Evolutionary conservation across 2,113 vertebrate genomes (phyloP).

Genomic region (Brachyhypopomus gauderio): DNA sequence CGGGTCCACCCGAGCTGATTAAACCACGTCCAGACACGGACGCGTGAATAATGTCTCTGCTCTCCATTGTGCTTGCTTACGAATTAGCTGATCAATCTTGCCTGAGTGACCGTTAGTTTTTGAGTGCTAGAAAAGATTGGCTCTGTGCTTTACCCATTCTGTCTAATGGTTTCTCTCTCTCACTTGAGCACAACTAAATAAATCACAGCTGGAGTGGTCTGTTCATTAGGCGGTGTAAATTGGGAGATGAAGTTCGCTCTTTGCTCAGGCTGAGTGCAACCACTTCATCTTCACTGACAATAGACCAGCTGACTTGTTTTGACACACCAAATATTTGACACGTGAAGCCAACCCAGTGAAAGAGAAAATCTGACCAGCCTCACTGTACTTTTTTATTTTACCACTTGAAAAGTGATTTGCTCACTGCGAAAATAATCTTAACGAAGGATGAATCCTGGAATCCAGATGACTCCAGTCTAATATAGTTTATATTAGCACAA

Average conservation of each 20-base stretch:
- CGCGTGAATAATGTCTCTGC: constrained; percentile 29
- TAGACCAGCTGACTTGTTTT: constrained; percentile 1
- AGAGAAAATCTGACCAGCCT: background rate
- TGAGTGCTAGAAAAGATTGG: constrained; percentile 36
- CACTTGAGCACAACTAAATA: constrained; percentile 45
- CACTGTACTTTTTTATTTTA: background rate
- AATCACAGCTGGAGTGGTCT: constrained; percentile 48
- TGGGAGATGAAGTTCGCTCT: constrained; percentile 44
- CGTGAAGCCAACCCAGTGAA: constrained; percentile 4
- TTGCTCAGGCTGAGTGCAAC: constrained; percentile 19
- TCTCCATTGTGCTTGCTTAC: constrained; percentile 22
- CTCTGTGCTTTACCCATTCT: constrained; percentile 39
- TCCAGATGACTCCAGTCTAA: background rate
- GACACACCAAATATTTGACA: constrained; percentile 12
- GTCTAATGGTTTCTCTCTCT: constrained; percentile 38
- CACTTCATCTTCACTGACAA: constrained; percentile 32
- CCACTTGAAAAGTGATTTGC: background rate
- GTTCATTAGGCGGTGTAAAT: constrained; percentile 50
- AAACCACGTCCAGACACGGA: constrained; percentile 25
- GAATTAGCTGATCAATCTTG: constrained; percentile 51
- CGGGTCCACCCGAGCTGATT: constrained; percentile 41
- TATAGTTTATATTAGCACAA: no score
- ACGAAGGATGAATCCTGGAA: background rate
- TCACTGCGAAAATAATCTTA: background rate
- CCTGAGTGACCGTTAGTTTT: constrained; percentile 40